Conservation (phyloP, 2,888 invertebrate species). For the Megaustenia siamemsis region DNA sequence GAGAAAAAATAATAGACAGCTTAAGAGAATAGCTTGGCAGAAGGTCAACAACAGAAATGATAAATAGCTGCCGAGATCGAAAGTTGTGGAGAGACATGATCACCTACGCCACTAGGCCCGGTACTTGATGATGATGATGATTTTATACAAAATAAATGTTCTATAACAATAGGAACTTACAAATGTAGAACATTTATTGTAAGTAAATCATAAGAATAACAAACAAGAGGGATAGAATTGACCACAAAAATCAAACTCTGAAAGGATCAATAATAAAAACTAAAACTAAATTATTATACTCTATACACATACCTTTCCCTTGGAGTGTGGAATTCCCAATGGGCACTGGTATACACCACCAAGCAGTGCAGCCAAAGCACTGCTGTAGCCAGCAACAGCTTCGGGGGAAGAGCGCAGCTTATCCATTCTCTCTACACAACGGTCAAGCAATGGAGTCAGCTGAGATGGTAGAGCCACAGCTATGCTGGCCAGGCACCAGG, state of each 20-base stretch:
- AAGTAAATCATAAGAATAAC: not conserved
- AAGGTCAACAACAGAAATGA: too few relatives aligned
- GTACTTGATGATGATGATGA: too few relatives aligned
- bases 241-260: too few relatives aligned
- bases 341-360: constrained; percentile 88
- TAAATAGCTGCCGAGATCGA: too few relatives aligned
- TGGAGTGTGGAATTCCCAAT: constrained; percentile 92
- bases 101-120: too few relatives aligned
- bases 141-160: too few relatives aligned
- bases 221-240: not conserved
- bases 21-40: too few relatives aligned
- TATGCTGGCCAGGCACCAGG: constrained; percentile 95
- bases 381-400: constrained; percentile 89
- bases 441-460: constrained; percentile 94
- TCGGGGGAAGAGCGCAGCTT: constrained; percentile 90
- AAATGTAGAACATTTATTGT: not conserved
- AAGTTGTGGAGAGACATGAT: too few relatives aligned
- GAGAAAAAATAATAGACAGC: too few relatives aligned
- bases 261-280: too few relatives aligned
- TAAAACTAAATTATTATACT: too few relatives aligned
- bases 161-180: too few relatives aligned
- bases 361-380: constrained; percentile 94
- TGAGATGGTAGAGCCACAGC: constrained; percentile 96
- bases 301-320: constrained; percentile 93
- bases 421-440: constrained; percentile 79